Percentiles rank a stretch among this genome's conserved stretches.
Conservation (phyloP, 2,113 vertebrate genomes). For the Rhombomys opimus region DNA sequence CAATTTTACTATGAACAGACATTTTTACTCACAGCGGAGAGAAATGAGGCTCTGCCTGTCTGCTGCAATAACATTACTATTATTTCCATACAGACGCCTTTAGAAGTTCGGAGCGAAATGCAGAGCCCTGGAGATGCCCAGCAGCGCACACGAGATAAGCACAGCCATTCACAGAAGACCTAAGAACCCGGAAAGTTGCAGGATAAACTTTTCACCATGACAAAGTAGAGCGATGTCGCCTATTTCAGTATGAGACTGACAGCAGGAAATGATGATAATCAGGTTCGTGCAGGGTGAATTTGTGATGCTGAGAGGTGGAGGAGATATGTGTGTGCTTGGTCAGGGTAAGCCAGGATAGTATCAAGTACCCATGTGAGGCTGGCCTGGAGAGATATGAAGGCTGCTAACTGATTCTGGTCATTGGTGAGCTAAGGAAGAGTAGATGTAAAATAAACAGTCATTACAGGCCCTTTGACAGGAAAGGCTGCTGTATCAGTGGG, state of each 20-base stretch:
- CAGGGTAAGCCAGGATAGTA: constrained; percentile 7
- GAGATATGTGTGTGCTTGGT: background rate
- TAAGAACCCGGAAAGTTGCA: constrained; percentile 56
- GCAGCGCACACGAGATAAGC: constrained; percentile 70
- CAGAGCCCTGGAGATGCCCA: constrained; percentile 76
- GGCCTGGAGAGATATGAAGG: background rate
- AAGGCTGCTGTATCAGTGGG: background rate
- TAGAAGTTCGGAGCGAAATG: constrained; percentile 72
- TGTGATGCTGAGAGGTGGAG: background rate
- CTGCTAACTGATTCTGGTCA: background rate
- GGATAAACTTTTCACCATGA: constrained; percentile 71
- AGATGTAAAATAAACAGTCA: background rate
- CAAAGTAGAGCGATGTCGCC: constrained; percentile 56
- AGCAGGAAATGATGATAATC: constrained; percentile 55
- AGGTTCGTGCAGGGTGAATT: background rate
- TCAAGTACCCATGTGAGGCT: constrained; percentile 24
- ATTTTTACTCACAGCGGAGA: constrained; percentile 74
- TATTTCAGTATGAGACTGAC: constrained; percentile 55
- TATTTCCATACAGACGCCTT: constrained; percentile 65
- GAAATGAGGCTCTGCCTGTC: constrained; percentile 73
- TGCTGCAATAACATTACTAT: constrained; percentile 76
- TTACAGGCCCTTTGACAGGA: background rate
- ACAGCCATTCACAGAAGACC: constrained; percentile 66
- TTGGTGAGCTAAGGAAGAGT: background rate
- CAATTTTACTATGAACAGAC: constrained; percentile 51